Percentiles rank a stretch among this genome's conserved stretches.
Conservation (phyloP, 2,888 invertebrate genomes). For the Parnassius orleans region DNA sequence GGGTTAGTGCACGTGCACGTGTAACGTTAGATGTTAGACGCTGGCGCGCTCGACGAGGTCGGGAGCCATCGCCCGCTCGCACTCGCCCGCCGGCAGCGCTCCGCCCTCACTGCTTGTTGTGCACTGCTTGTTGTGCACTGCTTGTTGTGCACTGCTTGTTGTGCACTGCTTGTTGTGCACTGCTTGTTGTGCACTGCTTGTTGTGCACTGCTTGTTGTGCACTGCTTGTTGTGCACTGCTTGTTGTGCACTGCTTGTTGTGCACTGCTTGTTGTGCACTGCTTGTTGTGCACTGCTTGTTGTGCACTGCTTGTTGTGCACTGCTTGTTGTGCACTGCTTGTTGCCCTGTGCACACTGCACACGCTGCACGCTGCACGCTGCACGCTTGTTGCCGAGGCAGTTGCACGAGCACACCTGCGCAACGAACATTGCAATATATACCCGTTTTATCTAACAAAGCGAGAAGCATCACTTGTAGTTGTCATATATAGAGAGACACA, state of each 20-base stretch:
- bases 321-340: constrained; percentile 73
- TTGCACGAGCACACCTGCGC: constrained; percentile 74
- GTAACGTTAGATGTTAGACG: constrained; percentile 15
- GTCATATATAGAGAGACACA: too few relatives aligned
- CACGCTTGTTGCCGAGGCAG: constrained; percentile 54
- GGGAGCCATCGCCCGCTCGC: constrained; percentile 28
- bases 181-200: constrained; percentile 75
- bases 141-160: constrained; percentile 74
- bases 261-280: constrained; percentile 73
- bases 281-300: constrained; percentile 74
- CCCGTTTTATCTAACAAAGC: too few relatives aligned
- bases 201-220: constrained; percentile 72
- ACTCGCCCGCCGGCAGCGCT: constrained; percentile 47
- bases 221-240: constrained; percentile 74
- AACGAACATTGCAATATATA: too few relatives aligned
- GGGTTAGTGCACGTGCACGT: too few relatives aligned
- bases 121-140: constrained; percentile 74
- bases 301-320: constrained; percentile 71
- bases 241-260: constrained; percentile 73
- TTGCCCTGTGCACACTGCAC: constrained; percentile 44
- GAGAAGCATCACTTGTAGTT: too few relatives aligned
- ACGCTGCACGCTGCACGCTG: too few relatives aligned
- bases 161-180: constrained; percentile 70
- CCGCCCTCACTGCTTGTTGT: constrained; percentile 73
- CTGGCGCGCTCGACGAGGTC: constrained; percentile 57